phyloP scores from a whole-genome alignment of 2,888 invertebrate genomes.

The Epinotia ramella region DNA sequence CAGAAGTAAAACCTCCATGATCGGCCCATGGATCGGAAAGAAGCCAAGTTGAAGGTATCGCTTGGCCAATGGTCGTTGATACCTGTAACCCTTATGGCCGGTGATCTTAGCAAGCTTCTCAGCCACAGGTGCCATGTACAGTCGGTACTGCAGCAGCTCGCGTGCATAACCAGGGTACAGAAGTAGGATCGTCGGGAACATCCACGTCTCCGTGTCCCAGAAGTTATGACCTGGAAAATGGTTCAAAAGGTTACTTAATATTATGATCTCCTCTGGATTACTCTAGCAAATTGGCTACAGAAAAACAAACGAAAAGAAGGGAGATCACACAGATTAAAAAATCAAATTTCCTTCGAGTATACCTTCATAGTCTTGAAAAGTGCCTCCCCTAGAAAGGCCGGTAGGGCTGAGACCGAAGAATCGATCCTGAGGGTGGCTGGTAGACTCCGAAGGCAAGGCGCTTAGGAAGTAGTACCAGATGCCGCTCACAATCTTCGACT shows the following conservation, averaged over 20 bases:
- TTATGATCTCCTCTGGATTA: not conserved
- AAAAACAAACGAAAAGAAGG: not conserved
- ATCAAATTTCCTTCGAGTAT: constrained; percentile 30
- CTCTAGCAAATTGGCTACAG: not conserved
- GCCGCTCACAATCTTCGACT: constrained; percentile 82
- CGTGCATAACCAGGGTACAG: constrained; percentile 80
- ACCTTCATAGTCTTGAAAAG: constrained; percentile 82
- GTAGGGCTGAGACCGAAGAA: constrained; percentile 86
- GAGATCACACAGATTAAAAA: not conserved
- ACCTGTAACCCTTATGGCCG: constrained; percentile 85
- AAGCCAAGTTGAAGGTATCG: not conserved
- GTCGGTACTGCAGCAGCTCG: constrained; percentile 81
- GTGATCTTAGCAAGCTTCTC: constrained; percentile 77
- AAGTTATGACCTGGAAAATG: constrained; percentile 84
- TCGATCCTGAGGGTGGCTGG: constrained; percentile 72
- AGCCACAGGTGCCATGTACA: constrained; percentile 79
- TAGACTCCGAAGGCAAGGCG: constrained; percentile 81
- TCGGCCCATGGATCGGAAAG: not conserved
- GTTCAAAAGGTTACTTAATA: not conserved
- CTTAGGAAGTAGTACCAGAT: constrained; percentile 86
- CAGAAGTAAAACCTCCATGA: too few species aligned
- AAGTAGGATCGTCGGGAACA: constrained; percentile 84
- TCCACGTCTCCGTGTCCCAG: constrained; percentile 88
- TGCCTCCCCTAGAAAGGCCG: constrained; percentile 83
- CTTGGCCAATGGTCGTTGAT: not conserved